Conservation (phyloP, 2,113 vertebrate species). For the Setophaga coronata region DNA sequence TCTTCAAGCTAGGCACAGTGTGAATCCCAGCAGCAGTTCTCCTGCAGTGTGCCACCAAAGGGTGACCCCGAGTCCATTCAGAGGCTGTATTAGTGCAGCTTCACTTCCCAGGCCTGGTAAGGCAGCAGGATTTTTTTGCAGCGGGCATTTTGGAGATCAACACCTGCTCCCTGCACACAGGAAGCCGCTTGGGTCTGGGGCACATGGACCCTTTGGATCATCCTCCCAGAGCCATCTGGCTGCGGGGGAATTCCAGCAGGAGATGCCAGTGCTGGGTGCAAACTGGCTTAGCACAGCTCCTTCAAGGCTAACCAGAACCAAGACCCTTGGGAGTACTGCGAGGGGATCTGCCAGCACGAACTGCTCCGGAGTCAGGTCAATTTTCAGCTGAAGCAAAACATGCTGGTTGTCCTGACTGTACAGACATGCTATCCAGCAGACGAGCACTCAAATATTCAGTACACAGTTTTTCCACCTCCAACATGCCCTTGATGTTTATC, state of each 20-base stretch:
- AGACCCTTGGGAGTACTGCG: neutral
- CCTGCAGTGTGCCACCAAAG: neutral
- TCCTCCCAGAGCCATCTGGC: neutral
- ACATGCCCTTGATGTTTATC: neutral
- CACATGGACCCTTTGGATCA: neutral
- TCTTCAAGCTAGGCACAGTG: neutral
- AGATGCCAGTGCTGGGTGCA: neutral
- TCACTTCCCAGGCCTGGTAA: neutral
- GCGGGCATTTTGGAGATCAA: fast-evolving
- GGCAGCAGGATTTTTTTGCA: neutral
- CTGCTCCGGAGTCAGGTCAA: neutral
- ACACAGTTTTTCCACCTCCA: neutral
- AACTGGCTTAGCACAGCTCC: neutral
- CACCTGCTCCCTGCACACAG: neutral
- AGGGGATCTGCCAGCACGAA: neutral
- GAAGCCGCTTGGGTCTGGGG: neutral
- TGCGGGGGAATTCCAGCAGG: neutral
- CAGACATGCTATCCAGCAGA: neutral
- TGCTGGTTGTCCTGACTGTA: neutral
- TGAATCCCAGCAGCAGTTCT: neutral
- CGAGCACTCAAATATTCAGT: neutral
- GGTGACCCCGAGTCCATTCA: neutral
- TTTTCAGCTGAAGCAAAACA: neutral
- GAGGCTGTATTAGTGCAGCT: neutral
- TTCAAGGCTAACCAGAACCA: neutral